Base-by-base conservation (phyloP, 2,797 vertebrate species). In the Astyanax mexicanus region DNA sequence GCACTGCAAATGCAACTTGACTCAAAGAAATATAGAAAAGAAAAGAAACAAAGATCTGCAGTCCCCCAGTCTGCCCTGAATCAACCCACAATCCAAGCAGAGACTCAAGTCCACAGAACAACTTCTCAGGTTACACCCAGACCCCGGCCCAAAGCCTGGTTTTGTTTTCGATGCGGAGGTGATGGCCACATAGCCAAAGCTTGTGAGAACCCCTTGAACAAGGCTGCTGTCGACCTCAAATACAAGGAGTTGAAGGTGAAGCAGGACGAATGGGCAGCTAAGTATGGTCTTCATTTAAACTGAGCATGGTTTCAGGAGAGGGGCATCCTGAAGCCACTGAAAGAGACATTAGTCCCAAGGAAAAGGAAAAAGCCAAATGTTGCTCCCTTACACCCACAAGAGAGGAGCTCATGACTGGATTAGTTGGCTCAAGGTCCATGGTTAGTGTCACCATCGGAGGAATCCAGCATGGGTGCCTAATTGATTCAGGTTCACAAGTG, bases 401-500 rank as follows among this genome's bases (percentile, higher is more conserved):
- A 38, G 21, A 40, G 6, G 51, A 27, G 2, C 37, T 68, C 0
- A 7, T 57, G 3, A 15, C 3, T 45, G 60, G 69, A 9, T 44
- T 72, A 37, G 37, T 78, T 44, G 75, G 69, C 0, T 25, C 60
- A 23, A 38, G 25, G 29, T 78, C 38, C 21, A 66, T 15, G 0
- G 40, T 61, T 19, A 15, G 11, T 45, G 61, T 64, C 3, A n/a
- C 35, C 1, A 62, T 74, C 42, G 64, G 45, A 10, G 71, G 64
- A 42, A 29, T 25, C 10, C 35, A 67, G 15, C 60, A 42, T 49
- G 40, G 58, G 10, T 11, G 21, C 13, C 69, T 78, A 0, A 17
- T 78, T 1, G 75, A 72, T 60, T 61, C 72, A 13, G 75, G 78
- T 0, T 83, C 82, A 3, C 78, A 84, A 7, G 79, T 86, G 0